Conservation (phyloP, 2,113 vertebrate genomes). For the Dipodomys stephensi region DNA sequence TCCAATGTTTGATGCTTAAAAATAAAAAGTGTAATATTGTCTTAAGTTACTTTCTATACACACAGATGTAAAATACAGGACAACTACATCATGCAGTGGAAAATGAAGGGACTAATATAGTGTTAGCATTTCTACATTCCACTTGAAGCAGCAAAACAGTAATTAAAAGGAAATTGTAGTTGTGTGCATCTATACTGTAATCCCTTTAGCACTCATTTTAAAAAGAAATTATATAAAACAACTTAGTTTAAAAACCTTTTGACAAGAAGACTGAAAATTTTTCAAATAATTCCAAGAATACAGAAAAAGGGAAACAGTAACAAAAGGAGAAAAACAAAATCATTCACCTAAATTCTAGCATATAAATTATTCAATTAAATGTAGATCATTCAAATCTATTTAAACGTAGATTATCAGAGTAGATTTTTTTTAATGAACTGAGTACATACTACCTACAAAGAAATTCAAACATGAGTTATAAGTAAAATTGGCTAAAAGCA, state of each 20-base stretch:
- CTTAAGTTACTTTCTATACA: background rate
- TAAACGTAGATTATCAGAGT: background rate
- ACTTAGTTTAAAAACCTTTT: background rate
- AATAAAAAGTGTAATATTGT: background rate
- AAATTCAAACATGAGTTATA: background rate
- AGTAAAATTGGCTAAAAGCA: background rate
- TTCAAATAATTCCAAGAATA: background rate
- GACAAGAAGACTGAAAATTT: background rate
- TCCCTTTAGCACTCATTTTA: background rate
- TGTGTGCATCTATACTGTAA: background rate
- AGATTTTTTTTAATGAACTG: background rate
- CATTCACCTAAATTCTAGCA: background rate
- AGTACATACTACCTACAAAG: background rate
- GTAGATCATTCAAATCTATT: background rate
- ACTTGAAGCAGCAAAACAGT: background rate
- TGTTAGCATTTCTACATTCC: background rate
- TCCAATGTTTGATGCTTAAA: background rate
- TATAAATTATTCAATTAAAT: background rate
- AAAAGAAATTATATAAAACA: background rate
- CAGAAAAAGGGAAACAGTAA: background rate
- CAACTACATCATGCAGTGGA: background rate
- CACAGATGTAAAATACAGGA: background rate
- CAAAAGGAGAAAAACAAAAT: background rate
- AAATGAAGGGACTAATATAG: background rate
- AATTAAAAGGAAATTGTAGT: background rate